Evolutionary conservation across 2,888 invertebrate species (phyloP), one percentile per base, ranked within the genome.

Genomic region (Melikaiella ostensackeni): DNA sequence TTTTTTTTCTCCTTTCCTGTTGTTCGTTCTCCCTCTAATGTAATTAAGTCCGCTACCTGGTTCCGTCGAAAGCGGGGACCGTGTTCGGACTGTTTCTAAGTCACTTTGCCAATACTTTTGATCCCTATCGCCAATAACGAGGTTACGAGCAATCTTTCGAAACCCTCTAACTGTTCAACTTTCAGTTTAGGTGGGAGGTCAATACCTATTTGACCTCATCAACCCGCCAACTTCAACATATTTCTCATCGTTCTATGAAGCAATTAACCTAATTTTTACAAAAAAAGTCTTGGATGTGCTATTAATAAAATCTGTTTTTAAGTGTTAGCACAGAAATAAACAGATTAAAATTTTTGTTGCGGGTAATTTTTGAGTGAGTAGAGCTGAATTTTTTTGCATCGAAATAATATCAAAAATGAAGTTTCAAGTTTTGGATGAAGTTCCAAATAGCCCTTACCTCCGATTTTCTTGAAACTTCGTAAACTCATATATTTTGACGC

Each of bases 21-120:
- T 9, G 27, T 27, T 70, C n/a, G 30, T 50, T 30, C 66, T 70
- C 30, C 50, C 46, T 50, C 27, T 84, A 84, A 85, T 81, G 84
- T 82, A 83, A 85, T 85, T 81, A 83, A 76, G 79, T 78, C 76
- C 77, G 46, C 66, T 75, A 46, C 75, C 74, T 61, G 74, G 57
- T 75, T 73, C 75, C 73, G 77, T 74, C 13, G 61, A 57, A 55
- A 77, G 57, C 77, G 76, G 74, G 74, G 75, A 76, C 80, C 77
- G 63, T 76, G 75, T 73, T 66, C 74, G 78, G 79, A 50, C 81
- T 76, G 80, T 77, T 82, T 83, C 82, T 83, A 84, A 86, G 83
- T 86, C 83, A 86, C 86, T 86, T 86, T 85, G 61, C 83, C 85
- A 82, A 86, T 86, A 86, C 85, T 86, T 86, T 82, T 84, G 85